These are phyloP conservation scores for Xenops minutus DNA, from an alignment of 2,797 vertebrate genomes.

Conservation along the genomic window DNA sequence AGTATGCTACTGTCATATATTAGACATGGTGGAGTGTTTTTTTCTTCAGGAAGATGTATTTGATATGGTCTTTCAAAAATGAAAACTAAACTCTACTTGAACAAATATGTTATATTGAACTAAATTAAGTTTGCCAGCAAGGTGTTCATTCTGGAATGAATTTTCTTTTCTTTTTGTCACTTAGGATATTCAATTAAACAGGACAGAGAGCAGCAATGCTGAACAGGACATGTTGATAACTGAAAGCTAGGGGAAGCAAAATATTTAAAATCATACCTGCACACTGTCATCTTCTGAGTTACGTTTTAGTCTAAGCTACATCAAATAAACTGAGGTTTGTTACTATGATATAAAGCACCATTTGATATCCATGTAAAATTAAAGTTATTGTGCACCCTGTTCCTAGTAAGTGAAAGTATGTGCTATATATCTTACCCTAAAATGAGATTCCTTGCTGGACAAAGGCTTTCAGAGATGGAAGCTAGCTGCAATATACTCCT, in stretches of 20 bases:
- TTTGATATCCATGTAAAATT: background rate
- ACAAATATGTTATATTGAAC: background rate
- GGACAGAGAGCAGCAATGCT: background rate
- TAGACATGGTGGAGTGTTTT: background rate
- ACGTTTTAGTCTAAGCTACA: background rate
- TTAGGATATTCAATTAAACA: background rate
- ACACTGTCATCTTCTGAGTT: background rate
- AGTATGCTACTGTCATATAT: background rate
- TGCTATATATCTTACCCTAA: background rate
- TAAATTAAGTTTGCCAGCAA: background rate
- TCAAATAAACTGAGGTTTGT: background rate
- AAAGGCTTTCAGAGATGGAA: background rate
- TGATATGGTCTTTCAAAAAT: background rate
- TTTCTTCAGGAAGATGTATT: background rate
- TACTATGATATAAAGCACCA: background rate
- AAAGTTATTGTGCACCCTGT: background rate
- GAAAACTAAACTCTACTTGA: background rate
- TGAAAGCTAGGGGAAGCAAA: background rate
- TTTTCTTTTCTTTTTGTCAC: background rate
- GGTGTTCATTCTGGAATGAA: background rate
- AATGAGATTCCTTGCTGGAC: background rate
- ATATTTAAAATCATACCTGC: background rate
- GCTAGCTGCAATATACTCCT: background rate
- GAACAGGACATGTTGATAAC: background rate
- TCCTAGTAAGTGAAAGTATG: background rate